These are phyloP conservation scores for Zeus faber DNA, from an alignment of 2,113 vertebrate species.

Conservation along the genomic window DNA sequence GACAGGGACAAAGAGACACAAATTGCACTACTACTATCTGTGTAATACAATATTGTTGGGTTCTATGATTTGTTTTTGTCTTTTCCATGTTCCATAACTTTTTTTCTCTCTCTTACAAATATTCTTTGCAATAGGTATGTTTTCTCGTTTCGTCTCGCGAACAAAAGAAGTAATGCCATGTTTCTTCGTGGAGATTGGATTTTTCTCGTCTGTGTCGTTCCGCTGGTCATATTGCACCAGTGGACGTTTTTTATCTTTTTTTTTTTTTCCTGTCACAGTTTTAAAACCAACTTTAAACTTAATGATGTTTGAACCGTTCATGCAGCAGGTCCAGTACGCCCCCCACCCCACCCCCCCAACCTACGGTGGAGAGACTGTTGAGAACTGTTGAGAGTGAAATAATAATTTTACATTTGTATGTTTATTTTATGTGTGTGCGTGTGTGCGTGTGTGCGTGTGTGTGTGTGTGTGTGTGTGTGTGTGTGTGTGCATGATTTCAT, in stretches of 20 bases:
- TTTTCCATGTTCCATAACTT: conserved; percentile 25
- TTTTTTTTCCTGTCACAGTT: conserved; percentile 40
- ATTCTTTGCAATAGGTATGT: conserved; percentile 57
- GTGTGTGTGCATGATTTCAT: conserved; percentile 71
- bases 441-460: conserved; percentile 49
- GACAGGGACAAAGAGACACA: conserved; percentile 57
- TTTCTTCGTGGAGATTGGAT: conserved; percentile 36
- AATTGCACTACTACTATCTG: conserved; percentile 66
- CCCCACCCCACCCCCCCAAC: conserved; percentile 24
- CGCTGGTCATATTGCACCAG: conserved; percentile 10
- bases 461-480: conserved; percentile 26
- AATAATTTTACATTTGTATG: conserved; percentile 52
- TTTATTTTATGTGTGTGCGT: conserved; percentile 26
- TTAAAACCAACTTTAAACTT: conserved; percentile 22
- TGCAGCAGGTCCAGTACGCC: conserved; percentile 16
- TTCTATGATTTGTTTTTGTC: neutral
- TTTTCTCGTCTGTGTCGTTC: conserved; percentile 33
- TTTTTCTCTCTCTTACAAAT: conserved; percentile 36
- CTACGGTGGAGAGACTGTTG: conserved; percentile 29
- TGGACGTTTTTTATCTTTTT: too few relatives aligned
- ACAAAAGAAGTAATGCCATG: conserved; percentile 57
- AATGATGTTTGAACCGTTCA: conserved; percentile 34
- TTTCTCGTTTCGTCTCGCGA: conserved; percentile 49
- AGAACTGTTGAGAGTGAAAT: conserved; percentile 43
- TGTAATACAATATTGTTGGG: conserved; percentile 38